A percentile compares a stretch with the other conserved stretches of the same genome.
phyloP scores from a whole-genome alignment of 2,113 vertebrate genomes.

The Atlantisia rogersi region DNA sequence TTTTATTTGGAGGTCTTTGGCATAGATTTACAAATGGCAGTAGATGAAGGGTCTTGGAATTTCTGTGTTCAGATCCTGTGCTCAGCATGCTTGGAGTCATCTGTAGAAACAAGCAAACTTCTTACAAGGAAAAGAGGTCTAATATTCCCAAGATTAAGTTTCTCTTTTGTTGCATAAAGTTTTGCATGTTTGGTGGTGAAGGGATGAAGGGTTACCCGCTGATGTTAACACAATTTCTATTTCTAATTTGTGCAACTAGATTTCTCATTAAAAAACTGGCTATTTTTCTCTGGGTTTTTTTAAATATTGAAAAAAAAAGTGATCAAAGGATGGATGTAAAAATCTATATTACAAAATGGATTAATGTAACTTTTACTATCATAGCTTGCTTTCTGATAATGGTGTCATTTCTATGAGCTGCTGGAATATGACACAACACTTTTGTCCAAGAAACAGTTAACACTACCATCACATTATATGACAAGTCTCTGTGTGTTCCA shows the following conservation, averaged over 20 bases:
- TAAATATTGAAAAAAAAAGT: not conserved
- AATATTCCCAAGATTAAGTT: not conserved
- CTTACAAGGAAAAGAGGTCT: not conserved
- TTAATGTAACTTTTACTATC: not conserved
- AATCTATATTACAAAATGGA: not conserved
- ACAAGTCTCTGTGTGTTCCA: not conserved
- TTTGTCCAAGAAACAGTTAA: not conserved
- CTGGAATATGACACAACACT: not conserved
- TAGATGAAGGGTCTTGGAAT: not conserved
- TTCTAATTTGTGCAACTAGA: not conserved
- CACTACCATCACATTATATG: not conserved
- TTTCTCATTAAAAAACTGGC: not conserved
- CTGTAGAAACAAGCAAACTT: not conserved
- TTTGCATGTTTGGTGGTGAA: not conserved
- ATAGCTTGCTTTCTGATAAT: not conserved
- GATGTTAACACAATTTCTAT: not conserved
- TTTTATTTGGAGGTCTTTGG: not conserved
- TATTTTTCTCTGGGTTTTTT: not conserved
- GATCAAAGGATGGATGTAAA: not conserved
- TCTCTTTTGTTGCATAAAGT: not conserved
- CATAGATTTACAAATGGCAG: not conserved
- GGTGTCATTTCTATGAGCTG: not conserved
- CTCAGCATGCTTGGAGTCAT: not conserved
- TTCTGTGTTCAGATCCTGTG: not conserved
- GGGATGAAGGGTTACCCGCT: not conserved